Evolutionary conservation across 2,113 vertebrate genomes (phyloP).

Genomic region (Platichthys stellatus): DNA sequence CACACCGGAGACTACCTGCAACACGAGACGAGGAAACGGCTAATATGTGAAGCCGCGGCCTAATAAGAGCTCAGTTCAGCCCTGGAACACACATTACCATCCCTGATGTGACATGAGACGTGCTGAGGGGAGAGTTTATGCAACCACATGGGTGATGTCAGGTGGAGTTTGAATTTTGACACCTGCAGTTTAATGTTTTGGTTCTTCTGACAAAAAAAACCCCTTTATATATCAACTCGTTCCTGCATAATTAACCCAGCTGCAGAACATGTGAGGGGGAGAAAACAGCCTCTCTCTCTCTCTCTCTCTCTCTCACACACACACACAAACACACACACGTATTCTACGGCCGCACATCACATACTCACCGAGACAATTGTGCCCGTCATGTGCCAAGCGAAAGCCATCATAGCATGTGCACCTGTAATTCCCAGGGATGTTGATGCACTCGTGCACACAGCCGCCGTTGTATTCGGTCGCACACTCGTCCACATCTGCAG

Average conservation of each 20-base stretch:
- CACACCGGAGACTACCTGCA: slow-evolving; percentile 39
- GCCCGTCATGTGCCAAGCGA: slow-evolving; percentile 93
- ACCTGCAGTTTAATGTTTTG: slow-evolving; percentile 27
- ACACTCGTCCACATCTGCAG: slow-evolving; percentile 94
- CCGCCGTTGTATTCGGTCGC: slow-evolving; percentile 94
- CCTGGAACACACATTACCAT: slow-evolving; percentile 54
- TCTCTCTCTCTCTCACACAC: too few relatives aligned
- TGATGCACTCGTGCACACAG: slow-evolving; percentile 97
- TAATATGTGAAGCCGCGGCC: slow-evolving; percentile 38
- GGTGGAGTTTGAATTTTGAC: slow-evolving; percentile 36
- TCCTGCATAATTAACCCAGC: slow-evolving; percentile 22
- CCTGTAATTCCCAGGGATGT: slow-evolving; percentile 97
- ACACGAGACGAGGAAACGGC: slow-evolving; percentile 39
- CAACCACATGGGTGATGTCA: slow-evolving; percentile 38
- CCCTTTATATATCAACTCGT: neutral
- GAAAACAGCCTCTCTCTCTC: neutral
- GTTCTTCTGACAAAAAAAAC: slow-evolving; percentile 24
- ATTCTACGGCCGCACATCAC: slow-evolving; percentile 20
- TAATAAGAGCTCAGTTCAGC: slow-evolving; percentile 38
- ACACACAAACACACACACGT: too few relatives aligned
- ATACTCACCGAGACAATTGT: slow-evolving; percentile 94
- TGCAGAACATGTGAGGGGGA: neutral
- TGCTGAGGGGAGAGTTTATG: slow-evolving; percentile 45
- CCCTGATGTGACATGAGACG: slow-evolving; percentile 37
- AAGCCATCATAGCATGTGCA: slow-evolving; percentile 98